A percentile compares a stretch with the other conserved stretches of the same genome.
phyloP scores from a whole-genome alignment of 1,140 invertebrate species.

The Bombus difficillimus region DNA sequence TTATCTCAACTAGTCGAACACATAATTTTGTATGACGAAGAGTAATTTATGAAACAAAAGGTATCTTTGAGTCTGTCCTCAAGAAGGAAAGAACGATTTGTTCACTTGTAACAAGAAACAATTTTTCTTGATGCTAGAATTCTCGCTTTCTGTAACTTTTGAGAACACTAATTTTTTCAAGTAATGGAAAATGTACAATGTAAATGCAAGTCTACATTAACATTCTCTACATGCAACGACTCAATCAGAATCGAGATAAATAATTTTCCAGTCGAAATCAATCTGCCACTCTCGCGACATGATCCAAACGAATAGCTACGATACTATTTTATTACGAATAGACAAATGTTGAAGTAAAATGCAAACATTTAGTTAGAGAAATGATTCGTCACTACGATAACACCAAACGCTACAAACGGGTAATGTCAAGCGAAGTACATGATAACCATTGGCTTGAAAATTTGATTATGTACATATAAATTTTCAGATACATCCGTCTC shows the following conservation, averaged over 20 bases:
- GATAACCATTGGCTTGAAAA: background rate
- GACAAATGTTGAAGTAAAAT: background rate
- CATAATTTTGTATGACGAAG: background rate
- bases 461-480: background rate
- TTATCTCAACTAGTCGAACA: background rate
- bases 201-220: constrained; percentile 36
- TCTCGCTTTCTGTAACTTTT: background rate
- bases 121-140: constrained; percentile 20
- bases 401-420: background rate
- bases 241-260: constrained; percentile 26
- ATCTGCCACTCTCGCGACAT: background rate
- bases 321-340: background rate
- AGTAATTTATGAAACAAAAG: background rate
- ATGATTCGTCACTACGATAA: constrained; percentile 1
- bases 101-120: background rate
- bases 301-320: constrained; percentile 38
- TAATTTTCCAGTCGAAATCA: constrained; percentile 16
- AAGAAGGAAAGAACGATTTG: background rate
- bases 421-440: background rate
- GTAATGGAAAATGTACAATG: background rate
- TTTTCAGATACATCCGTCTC: background rate
- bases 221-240: constrained; percentile 71
- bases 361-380: constrained; percentile 21
- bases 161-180: constrained; percentile 4
- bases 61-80: background rate